These are phyloP conservation scores for Hyppa rectilinea DNA, from an alignment of 2,888 invertebrate genomes.

Conservation along the genomic window DNA sequence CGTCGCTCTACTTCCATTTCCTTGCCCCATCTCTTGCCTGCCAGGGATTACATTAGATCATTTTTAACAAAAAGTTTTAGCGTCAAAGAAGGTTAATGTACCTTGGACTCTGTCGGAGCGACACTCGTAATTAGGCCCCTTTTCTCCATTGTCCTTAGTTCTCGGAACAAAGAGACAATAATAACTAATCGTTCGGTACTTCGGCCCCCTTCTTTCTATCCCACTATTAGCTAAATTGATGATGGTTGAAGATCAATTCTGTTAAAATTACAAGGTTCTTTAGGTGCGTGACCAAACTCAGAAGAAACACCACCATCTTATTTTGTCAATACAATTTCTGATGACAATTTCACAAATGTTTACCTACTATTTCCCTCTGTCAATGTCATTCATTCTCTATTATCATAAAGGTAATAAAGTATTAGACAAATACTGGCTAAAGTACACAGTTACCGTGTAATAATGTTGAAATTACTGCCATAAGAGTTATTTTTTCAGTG, in stretches of 20 bases:
- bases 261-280: slow-evolving; percentile 11
- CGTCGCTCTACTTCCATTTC: slow-evolving; percentile 35
- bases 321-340: neutral
- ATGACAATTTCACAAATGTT: neutral
- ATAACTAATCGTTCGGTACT: slow-evolving; percentile 75
- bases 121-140: slow-evolving; percentile 79
- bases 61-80: slow-evolving; percentile 67
- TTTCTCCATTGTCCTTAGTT: slow-evolving; percentile 81
- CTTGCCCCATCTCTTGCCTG: slow-evolving; percentile 9
- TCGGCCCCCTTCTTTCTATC: slow-evolving; percentile 69
- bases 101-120: slow-evolving; percentile 73
- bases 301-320: neutral
- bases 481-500: too few species aligned
- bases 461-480: too few species aligned
- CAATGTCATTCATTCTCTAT: too few species aligned
- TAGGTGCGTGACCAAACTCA: neutral
- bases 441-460: too few species aligned
- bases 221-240: slow-evolving; percentile 80
- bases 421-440: too few species aligned
- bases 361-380: neutral
- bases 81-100: slow-evolving; percentile 68
- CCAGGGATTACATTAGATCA: slow-evolving; percentile 33
- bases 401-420: too few species aligned
- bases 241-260: slow-evolving; percentile 59
- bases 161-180: slow-evolving; percentile 80